Conservation (phyloP, 2,113 vertebrate genomes). For the Anguilla japonica region DNA sequence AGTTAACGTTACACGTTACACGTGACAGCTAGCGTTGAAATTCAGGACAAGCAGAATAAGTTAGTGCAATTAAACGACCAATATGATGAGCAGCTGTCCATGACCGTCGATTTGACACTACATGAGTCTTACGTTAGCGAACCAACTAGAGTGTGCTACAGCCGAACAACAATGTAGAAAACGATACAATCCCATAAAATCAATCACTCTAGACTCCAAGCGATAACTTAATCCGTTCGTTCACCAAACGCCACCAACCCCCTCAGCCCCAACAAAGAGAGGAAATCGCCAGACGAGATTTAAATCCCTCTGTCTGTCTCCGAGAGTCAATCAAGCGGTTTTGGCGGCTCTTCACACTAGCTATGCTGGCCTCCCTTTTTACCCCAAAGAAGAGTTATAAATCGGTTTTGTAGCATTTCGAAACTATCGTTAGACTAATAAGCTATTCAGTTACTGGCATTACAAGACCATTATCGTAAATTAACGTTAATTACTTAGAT, state of each 20-base stretch:
- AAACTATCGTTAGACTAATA: background rate
- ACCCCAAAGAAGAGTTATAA: too few species aligned
- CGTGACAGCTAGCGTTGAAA: background rate
- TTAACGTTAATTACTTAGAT: too few species aligned
- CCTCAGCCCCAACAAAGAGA: slow-evolving; percentile 55
- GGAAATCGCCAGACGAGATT: slow-evolving; percentile 47
- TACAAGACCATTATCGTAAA: background rate
- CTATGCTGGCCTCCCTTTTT: too few species aligned
- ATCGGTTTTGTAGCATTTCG: background rate
- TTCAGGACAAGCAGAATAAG: background rate
- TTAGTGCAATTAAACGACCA: background rate
- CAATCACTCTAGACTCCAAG: slow-evolving; percentile 48
- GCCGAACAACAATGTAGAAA: background rate
- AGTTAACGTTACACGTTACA: too few species aligned
- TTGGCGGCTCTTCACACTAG: slow-evolving; percentile 20
- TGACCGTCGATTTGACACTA: background rate
- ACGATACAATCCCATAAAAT: slow-evolving; percentile 10
- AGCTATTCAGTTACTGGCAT: background rate
- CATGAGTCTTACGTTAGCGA: background rate
- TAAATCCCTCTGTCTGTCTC: slow-evolving; percentile 17
- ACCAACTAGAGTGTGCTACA: background rate
- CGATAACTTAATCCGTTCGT: slow-evolving; percentile 56
- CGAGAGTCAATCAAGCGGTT: slow-evolving; percentile 32
- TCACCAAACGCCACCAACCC: slow-evolving; percentile 35
- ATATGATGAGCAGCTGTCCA: slow-evolving; percentile 3